phyloP scores from a whole-genome alignment of 2,797 vertebrate genomes.

The Ispidina lecontei region DNA sequence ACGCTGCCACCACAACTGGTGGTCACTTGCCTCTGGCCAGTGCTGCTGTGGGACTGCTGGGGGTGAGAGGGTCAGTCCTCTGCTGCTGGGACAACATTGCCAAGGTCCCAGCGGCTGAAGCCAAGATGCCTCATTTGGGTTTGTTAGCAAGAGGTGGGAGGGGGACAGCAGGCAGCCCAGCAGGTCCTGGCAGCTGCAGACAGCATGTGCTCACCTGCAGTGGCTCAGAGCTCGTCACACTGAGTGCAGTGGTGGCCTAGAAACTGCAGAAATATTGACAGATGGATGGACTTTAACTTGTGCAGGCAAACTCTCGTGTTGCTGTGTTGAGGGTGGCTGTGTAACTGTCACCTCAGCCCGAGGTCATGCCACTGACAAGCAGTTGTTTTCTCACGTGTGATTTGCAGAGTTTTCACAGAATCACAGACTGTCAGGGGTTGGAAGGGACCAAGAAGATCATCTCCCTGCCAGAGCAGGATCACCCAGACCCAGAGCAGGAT shows the following conservation, averaged over 20 bases:
- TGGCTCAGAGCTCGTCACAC: not conserved
- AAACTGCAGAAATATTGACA: slow-evolving; percentile 31
- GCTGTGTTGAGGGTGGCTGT: not conserved
- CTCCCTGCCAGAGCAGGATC: too few relatives aligned
- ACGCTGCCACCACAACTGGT: not conserved
- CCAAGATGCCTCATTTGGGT: not conserved
- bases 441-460: too few relatives aligned
- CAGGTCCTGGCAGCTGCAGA: not conserved
- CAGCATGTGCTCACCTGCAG: fast-evolving
- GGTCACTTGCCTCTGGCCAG: not conserved
- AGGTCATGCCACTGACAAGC: slow-evolving; percentile 9
- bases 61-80: fast-evolving
- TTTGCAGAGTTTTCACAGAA: too few relatives aligned
- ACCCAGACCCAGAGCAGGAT: too few relatives aligned
- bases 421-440: too few relatives aligned
- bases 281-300: slow-evolving; percentile 32
- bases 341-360: slow-evolving; percentile 7
- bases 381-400: not conserved
- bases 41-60: fast-evolving
- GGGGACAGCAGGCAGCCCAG: not conserved
- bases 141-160: not conserved
- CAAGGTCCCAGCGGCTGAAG: not conserved
- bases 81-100: not conserved
- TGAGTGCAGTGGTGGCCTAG: not conserved
- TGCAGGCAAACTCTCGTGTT: not conserved